Evolutionary conservation across 35 echinoderm and acorn worm species (phyloP), one percentile per base, ranked within the genome.

Genomic region (Hemicentrotus pulcherrimus): DNA sequence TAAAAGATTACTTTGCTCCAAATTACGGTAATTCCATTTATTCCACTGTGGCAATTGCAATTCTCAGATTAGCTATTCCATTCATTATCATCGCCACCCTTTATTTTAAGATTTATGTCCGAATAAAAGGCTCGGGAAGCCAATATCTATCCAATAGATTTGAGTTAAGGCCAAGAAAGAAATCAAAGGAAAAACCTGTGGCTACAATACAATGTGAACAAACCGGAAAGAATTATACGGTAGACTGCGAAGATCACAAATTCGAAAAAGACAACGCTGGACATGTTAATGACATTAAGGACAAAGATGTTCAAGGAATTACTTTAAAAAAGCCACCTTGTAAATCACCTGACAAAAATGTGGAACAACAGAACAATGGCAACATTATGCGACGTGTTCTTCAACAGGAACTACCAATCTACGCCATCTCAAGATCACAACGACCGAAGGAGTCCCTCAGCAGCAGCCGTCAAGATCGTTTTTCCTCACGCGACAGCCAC

Each of bases 61-160:
- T 47, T 48, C 19, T 50, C 10, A 18, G 46, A 58, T 47, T 47
- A 5, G 91, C 48, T 13, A 4, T 47, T 31, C 91, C 91, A 24
- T 93, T 93, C 12, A 31, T 93, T 46, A n/a, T 93, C 46, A 93
- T 93, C 14, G 32, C 46, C 5, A 28, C 48, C 10, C 91, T 93
- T 22, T 93, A 93, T 58, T 14, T 93, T 0, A 31, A 47, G 30
- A 93, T 93, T 15, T 93, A 58, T 33, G 13, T 48, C 24, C 91
- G 48, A 19, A 11, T 93, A 15, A 58, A 58, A 58, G 19, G 30
- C 9, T 31, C 30, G 14, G 46, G 91, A 31, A 93, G 48, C n/a
- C 58, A 93, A 31, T 14, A 58, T 58, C 30, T 93, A 0, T 31
- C 46, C 10, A 16, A 47, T 3, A 32, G 15, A 31, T 58, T 93